A percentile compares a stretch with the other conserved stretches of the same genome.
These are phyloP conservation scores for Anguilla rostrata DNA, from an alignment of 2,113 vertebrate species.

Conservation along the genomic window DNA sequence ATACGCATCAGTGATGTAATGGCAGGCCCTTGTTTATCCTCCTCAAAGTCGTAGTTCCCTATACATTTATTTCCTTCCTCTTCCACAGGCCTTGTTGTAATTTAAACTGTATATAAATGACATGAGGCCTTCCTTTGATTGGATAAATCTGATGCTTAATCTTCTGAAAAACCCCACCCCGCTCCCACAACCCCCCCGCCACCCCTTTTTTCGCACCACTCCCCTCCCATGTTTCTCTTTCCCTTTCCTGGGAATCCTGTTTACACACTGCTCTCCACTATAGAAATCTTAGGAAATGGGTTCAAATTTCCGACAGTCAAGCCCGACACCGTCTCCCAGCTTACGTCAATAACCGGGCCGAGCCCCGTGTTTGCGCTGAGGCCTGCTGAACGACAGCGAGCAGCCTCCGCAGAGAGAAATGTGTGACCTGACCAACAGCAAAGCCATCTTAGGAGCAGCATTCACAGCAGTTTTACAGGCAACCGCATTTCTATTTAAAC, in stretches of 20 bases:
- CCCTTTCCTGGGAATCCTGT: conserved; percentile 66
- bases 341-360: not conserved
- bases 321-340: conserved; percentile 38
- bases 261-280: conserved; percentile 51
- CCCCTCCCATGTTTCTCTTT: conserved; percentile 60
- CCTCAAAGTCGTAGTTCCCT: too few species aligned
- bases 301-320: conserved; percentile 32
- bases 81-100: too few species aligned
- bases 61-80: too few species aligned
- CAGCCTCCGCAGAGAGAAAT: not conserved
- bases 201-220: conserved; percentile 21
- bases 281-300: conserved; percentile 54
- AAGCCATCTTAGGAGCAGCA: not conserved
- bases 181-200: not conserved
- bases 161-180: not conserved
- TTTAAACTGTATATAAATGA: too few species aligned
- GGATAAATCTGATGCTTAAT: not conserved
- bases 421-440: not conserved
- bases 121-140: not conserved
- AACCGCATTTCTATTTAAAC: too few species aligned
- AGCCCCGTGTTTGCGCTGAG: not conserved
- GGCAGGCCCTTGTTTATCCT: not conserved
- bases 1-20: not conserved
- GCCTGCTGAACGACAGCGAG: not conserved
- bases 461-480: not conserved